phyloP scores from a whole-genome alignment of 2,888 invertebrate genomes.

The Hofmannophila pseudospretella region DNA sequence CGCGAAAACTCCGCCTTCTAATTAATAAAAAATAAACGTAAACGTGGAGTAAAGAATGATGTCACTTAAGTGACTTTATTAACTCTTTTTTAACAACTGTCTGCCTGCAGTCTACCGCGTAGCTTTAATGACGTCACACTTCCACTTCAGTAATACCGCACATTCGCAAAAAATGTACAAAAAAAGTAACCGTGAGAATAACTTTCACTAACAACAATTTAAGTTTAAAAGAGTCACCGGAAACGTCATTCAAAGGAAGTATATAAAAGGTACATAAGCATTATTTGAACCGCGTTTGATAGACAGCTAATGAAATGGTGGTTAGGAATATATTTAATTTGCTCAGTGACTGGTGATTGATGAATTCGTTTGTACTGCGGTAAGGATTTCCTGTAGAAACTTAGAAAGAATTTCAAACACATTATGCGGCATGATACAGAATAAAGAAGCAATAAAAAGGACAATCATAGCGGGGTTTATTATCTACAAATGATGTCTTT shows the following conservation, averaged over 20 bases:
- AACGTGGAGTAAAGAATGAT: too few relatives aligned
- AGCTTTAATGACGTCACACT: neutral
- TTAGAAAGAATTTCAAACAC: conserved; percentile 3
- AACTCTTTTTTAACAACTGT: too few relatives aligned
- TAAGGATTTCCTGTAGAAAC: conserved; percentile 37
- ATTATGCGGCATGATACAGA: too few relatives aligned
- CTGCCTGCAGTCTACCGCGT: too few relatives aligned
- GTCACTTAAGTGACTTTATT: too few relatives aligned
- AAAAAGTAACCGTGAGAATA: conserved; percentile 20
- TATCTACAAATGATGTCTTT: too few relatives aligned
- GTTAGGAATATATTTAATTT: conserved; percentile 9
- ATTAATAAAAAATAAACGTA: too few relatives aligned
- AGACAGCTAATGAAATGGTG: conserved; percentile 8
- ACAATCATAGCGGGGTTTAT: too few relatives aligned
- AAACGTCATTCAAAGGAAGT: conserved; percentile 24
- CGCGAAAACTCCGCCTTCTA: too few relatives aligned
- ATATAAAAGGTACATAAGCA: conserved; percentile 9
- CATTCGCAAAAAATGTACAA: neutral
- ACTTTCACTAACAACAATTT: conserved; percentile 28
- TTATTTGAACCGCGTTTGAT: conserved; percentile 8
- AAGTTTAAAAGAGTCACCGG: conserved; percentile 23
- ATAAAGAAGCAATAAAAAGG: too few relatives aligned
- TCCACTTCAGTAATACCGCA: neutral
- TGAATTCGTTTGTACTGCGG: conserved; percentile 24
- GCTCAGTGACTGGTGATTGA: conserved; percentile 26